Conservation (phyloP, 2,888 invertebrate species). For the Lomographa bimaculata region DNA sequence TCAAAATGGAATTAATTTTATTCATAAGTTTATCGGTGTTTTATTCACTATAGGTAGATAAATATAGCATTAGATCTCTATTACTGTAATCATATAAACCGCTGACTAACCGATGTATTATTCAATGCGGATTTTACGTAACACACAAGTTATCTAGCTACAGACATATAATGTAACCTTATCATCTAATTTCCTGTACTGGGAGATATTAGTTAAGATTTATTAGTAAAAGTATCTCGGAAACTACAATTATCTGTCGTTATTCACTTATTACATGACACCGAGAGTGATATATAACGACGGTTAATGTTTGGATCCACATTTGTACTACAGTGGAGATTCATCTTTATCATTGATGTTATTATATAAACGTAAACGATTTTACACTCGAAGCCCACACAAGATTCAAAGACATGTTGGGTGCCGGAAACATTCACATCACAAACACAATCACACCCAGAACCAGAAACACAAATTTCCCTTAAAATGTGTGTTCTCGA, state of each 20-base stretch:
- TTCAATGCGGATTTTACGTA: constrained; percentile 39
- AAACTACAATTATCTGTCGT: constrained; percentile 46
- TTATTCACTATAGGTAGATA: constrained; percentile 33
- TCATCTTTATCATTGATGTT: too few relatives aligned
- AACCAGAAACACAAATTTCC: too few relatives aligned
- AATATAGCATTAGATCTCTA: constrained; percentile 35
- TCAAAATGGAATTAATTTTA: constrained; percentile 10
- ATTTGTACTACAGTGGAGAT: too few relatives aligned
- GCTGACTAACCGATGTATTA: constrained; percentile 18
- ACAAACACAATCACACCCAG: too few relatives aligned
- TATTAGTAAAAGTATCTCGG: constrained; percentile 49
- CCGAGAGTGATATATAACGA: too few relatives aligned
- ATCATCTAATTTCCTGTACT: constrained; percentile 80
- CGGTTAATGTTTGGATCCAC: too few relatives aligned
- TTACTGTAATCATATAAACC: constrained; percentile 32
- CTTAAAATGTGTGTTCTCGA: too few relatives aligned
- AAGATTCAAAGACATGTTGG: too few relatives aligned
- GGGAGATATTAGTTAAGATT: constrained; percentile 76
- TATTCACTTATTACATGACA: constrained; percentile 25
- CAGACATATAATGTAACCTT: constrained; percentile 71
- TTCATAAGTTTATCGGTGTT: constrained; percentile 33
- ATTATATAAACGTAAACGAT: too few relatives aligned
- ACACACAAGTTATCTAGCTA: constrained; percentile 69
- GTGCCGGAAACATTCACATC: too few relatives aligned
- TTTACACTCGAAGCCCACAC: too few relatives aligned